Evolutionary conservation across 1,140 invertebrate species (phyloP).

Genomic region (Dufourea novaeangliae): DNA sequence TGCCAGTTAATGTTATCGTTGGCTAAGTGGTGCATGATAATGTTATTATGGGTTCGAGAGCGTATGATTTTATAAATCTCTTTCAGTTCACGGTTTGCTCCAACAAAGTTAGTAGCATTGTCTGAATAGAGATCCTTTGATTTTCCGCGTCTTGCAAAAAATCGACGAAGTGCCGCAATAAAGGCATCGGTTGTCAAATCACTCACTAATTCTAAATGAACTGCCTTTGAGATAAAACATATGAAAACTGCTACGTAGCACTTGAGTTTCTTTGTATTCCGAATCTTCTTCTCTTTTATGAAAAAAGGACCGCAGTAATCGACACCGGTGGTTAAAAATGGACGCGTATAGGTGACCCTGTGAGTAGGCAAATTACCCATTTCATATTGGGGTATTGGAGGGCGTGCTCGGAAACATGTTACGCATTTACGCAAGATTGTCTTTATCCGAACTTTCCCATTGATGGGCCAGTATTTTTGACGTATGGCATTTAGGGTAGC

Average conservation of each 20-base stretch:
- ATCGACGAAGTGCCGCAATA: not conserved
- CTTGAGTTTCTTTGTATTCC: not conserved
- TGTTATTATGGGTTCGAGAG: not conserved
- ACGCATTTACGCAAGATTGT: not conserved
- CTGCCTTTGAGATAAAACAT: not conserved
- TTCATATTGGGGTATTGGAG: not conserved
- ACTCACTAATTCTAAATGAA: not conserved
- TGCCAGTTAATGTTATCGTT: not conserved
- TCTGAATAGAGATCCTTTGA: not conserved
- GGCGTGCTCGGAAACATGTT: not conserved
- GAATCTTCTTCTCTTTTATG: not conserved
- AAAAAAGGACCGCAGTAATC: not conserved
- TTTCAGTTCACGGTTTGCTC: not conserved
- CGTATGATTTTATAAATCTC: not conserved
- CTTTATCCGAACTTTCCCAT: not conserved
- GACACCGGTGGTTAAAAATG: not conserved
- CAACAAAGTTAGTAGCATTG: not conserved
- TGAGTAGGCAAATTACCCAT: slow-evolving; percentile 23
- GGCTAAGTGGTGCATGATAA: not conserved
- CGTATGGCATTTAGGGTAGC: not conserved
- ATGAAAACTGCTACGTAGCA: slow-evolving; percentile 5
- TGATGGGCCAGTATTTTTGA: not conserved
- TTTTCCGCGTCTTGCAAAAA: not conserved
- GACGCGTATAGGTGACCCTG: not conserved
- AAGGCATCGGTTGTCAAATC: not conserved